phyloP scores from a whole-genome alignment of 2,797 vertebrate species.

The Oreochromis mossambicus region DNA sequence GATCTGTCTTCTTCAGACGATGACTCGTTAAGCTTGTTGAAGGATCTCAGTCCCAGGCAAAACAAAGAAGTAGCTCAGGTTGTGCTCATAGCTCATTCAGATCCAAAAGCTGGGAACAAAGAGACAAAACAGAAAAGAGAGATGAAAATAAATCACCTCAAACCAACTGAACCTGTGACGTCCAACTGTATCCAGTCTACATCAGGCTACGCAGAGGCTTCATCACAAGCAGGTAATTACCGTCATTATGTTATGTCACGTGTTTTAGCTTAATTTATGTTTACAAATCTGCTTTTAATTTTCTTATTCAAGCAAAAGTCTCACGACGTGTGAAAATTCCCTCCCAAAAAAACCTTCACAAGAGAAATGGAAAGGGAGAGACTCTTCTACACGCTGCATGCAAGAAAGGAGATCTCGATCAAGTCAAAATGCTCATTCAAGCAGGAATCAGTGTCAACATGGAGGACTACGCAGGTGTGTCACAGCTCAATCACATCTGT shows the following conservation, averaged over 20 bases:
- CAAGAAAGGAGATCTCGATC: conserved; percentile 69
- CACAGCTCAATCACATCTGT: neutral
- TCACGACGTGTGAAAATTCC: neutral
- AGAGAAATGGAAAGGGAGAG: conserved; percentile 72
- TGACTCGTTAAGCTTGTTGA: conserved; percentile 40
- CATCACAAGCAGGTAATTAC: conserved; percentile 23
- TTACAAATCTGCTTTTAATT: neutral
- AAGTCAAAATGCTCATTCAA: conserved; percentile 74
- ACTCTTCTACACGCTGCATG: conserved; percentile 78
- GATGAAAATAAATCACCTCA: neutral
- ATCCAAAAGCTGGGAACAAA: neutral
- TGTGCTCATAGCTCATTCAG: neutral
- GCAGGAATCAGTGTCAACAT: conserved; percentile 79
- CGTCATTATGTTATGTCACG: neutral
- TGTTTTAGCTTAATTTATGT: neutral
- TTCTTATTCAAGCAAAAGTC: neutral
- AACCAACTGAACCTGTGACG: neutral
- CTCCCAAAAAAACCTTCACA: conserved; percentile 19
- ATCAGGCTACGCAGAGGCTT: neutral
- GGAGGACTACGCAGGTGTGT: conserved; percentile 82
- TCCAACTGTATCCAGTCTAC: neutral
- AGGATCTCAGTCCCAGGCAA: neutral
- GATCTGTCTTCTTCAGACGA: neutral
- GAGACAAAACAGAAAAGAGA: neutral
- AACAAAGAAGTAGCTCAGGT: neutral